A percentile compares a stretch with the other conserved stretches of the same genome.
These are phyloP conservation scores for Boloria euphrosyne DNA, from an alignment of 2,888 invertebrate species.

Conservation along the genomic window DNA sequence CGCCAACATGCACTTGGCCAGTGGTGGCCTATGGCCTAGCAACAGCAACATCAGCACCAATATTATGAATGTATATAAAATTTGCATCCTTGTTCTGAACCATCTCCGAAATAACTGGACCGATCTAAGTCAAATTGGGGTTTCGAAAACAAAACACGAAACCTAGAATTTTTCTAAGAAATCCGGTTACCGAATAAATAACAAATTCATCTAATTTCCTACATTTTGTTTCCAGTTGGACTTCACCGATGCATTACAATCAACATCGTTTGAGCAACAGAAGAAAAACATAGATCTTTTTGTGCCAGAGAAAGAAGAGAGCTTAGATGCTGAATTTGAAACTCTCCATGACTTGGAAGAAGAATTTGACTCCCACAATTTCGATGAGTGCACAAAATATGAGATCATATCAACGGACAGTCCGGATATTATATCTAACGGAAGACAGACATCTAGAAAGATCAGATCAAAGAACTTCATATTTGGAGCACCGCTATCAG, in stretches of 20 bases:
- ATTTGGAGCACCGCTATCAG: constrained; percentile 74
- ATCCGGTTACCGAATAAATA: neutral
- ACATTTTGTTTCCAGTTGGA: constrained; percentile 57
- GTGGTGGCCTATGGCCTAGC: too few species aligned
- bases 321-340: constrained; percentile 61
- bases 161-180: neutral
- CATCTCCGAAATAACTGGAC: too few species aligned
- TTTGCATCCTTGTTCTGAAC: too few species aligned
- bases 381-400: constrained; percentile 73
- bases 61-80: too few species aligned
- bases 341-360: constrained; percentile 72
- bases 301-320: constrained; percentile 58
- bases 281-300: constrained; percentile 46
- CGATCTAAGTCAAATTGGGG: too few species aligned
- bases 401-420: constrained; percentile 79
- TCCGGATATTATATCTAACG: constrained; percentile 72
- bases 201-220: neutral
- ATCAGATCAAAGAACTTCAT: constrained; percentile 63
- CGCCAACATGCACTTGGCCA: too few species aligned
- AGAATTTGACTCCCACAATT: constrained; percentile 70
- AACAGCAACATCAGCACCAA: too few species aligned
- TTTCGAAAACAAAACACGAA: neutral
- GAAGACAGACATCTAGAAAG: constrained; percentile 60
- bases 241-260: constrained; percentile 61
- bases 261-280: constrained; percentile 45